These are phyloP conservation scores for Tipula lateralis DNA, from an alignment of 2,888 invertebrate genomes.

Conservation along the genomic window DNA sequence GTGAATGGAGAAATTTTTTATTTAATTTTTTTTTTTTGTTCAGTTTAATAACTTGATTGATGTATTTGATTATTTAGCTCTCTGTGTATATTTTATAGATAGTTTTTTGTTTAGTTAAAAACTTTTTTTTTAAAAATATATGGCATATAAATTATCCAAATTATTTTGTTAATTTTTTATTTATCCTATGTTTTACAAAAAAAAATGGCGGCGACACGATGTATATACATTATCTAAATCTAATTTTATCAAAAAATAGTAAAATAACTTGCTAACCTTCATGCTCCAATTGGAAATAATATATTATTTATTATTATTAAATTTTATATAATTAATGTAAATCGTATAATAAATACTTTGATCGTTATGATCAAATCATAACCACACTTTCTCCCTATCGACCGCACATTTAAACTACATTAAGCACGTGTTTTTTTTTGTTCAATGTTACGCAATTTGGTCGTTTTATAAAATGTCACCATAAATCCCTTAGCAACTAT, in stretches of 20 bases:
- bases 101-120: neutral
- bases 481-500: neutral
- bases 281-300: conserved; percentile 7
- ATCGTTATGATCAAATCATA: neutral
- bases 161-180: neutral
- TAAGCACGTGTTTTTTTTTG: neutral
- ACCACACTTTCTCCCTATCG: neutral
- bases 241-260: neutral
- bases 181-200: neutral
- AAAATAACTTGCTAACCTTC: neutral
- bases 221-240: neutral
- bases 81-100: neutral
- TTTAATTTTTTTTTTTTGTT: neutral
- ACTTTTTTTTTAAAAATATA: neutral
- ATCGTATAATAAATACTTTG: neutral
- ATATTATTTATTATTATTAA: neutral
- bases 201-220: neutral
- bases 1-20: conserved; percentile 20
- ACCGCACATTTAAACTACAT: neutral
- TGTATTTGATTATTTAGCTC: conserved; percentile 9
- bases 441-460: neutral
- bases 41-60: conserved; percentile 13
- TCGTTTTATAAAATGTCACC: neutral
- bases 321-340: neutral
- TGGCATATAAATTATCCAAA: conserved; percentile 11